Conservation (phyloP, 2,797 vertebrate species). For the Apogon hyalosoma region DNA sequence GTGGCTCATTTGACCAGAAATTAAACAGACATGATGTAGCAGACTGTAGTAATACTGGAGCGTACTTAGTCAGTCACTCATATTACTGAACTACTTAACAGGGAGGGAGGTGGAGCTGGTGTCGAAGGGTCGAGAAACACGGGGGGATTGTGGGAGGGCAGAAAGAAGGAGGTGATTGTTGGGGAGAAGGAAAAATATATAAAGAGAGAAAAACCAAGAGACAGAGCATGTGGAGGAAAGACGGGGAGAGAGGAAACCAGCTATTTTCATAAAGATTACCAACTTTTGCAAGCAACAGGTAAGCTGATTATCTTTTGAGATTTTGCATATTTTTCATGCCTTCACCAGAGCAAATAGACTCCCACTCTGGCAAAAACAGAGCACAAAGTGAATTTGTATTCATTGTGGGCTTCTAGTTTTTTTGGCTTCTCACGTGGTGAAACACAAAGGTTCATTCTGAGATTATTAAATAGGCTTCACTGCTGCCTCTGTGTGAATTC, state of each 20-base stretch:
- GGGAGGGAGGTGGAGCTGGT: slow-evolving; percentile 63
- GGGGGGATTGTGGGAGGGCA: slow-evolving; percentile 61
- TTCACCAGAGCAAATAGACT: background rate
- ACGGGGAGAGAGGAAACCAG: slow-evolving; percentile 19
- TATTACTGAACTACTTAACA: slow-evolving; percentile 38
- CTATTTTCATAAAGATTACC: slow-evolving; percentile 4
- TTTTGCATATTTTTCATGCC: background rate
- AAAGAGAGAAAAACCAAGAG: slow-evolving; percentile 49
- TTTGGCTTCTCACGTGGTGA: background rate
- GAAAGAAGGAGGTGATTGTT: slow-evolving; percentile 75
- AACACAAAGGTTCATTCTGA: background rate
- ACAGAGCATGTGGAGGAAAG: slow-evolving; percentile 50
- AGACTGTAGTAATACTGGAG: slow-evolving; percentile 18
- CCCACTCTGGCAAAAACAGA: slow-evolving; percentile 4
- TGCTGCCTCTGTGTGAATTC: background rate
- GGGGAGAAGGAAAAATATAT: slow-evolving; percentile 44
- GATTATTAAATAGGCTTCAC: slow-evolving; percentile 27
- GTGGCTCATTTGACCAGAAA: slow-evolving; percentile 15
- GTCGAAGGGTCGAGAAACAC: slow-evolving; percentile 18
- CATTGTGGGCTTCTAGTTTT: background rate
- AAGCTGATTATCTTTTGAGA: slow-evolving; percentile 20
- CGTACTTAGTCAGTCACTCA: slow-evolving; percentile 43
- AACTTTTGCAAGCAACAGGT: slow-evolving; percentile 57
- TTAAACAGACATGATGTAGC: slow-evolving; percentile 19
- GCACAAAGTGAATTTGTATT: slow-evolving; percentile 16